Conservation (phyloP, 1,140 invertebrate genomes). For the Phocides pigmalion region DNA sequence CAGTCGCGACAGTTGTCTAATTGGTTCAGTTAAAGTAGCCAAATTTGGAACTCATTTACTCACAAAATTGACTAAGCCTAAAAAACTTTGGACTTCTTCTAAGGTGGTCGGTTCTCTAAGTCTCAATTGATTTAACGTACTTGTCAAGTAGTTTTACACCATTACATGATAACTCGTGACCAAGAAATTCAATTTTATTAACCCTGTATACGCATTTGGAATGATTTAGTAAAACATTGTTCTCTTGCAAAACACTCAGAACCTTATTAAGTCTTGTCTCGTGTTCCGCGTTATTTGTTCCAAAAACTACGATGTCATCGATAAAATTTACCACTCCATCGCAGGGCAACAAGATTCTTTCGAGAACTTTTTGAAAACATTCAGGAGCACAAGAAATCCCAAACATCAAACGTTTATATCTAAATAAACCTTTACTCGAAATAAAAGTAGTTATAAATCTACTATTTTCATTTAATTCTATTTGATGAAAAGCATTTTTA, state of each 20-base stretch:
- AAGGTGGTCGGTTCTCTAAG: conserved; percentile 44
- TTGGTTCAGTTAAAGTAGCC: conserved; percentile 40
- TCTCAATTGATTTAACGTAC: conserved; percentile 37
- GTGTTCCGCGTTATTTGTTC: conserved; percentile 43
- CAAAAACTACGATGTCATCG: conserved; percentile 34
- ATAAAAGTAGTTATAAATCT: conserved; percentile 62
- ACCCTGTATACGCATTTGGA: conserved; percentile 12
- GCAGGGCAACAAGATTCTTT: conserved; percentile 46
- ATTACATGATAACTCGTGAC: conserved; percentile 45
- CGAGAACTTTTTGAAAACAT: conserved; percentile 64
- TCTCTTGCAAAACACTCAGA: conserved; percentile 43
- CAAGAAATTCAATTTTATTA: conserved; percentile 50
- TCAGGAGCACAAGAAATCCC: conserved; percentile 55
- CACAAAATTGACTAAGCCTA: conserved; percentile 58
- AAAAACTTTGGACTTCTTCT: conserved; percentile 57
- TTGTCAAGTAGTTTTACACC: conserved; percentile 37
- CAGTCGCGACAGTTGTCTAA: conserved; percentile 45
- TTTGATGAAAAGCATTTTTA: conserved; percentile 48
- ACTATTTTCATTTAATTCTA: conserved; percentile 50
- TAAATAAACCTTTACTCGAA: conserved; percentile 53
- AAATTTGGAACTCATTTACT: conserved; percentile 58
- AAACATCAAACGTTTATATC: conserved; percentile 60
- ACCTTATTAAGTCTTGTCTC: conserved; percentile 42
- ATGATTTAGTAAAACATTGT: conserved; percentile 44
- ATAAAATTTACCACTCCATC: conserved; percentile 22